These are phyloP conservation scores for Exephanes ischioxanthus DNA, from an alignment of 2,888 invertebrate genomes.

Conservation along the genomic window DNA sequence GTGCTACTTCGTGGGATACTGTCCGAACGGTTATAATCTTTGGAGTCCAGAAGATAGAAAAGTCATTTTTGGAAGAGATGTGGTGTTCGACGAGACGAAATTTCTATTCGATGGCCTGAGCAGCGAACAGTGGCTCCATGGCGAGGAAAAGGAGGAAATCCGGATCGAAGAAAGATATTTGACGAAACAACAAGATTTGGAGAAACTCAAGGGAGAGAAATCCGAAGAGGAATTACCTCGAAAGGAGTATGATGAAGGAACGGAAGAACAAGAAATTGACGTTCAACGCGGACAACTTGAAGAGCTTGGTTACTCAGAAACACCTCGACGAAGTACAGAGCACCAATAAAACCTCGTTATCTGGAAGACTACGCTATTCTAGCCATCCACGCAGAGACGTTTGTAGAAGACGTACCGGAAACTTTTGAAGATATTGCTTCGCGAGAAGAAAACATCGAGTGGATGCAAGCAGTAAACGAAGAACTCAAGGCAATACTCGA, in stretches of 20 bases:
- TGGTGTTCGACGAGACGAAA: constrained; percentile 71
- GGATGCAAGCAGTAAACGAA: constrained; percentile 62
- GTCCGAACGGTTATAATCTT: constrained; percentile 63
- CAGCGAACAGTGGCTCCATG: constrained; percentile 43
- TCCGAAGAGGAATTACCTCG: background rate
- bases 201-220: background rate
- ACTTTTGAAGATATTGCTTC: constrained; percentile 53
- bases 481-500: constrained; percentile 50
- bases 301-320: background rate
- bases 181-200: background rate
- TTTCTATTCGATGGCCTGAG: constrained; percentile 48
- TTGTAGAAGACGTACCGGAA: constrained; percentile 60
- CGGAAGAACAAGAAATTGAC: background rate
- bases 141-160: background rate
- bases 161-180: background rate
- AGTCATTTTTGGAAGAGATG: constrained; percentile 71
- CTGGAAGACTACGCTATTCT: constrained; percentile 55
- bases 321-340: constrained; percentile 43
- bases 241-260: background rate
- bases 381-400: constrained; percentile 50
- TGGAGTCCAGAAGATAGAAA: constrained; percentile 68
- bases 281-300: background rate
- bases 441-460: constrained; percentile 50
- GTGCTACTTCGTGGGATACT: constrained; percentile 70
- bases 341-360: constrained; percentile 28